Evolutionary conservation across 2,888 invertebrate genomes (phyloP).

Genomic region (Rhopalosiphum nymphaeae): DNA sequence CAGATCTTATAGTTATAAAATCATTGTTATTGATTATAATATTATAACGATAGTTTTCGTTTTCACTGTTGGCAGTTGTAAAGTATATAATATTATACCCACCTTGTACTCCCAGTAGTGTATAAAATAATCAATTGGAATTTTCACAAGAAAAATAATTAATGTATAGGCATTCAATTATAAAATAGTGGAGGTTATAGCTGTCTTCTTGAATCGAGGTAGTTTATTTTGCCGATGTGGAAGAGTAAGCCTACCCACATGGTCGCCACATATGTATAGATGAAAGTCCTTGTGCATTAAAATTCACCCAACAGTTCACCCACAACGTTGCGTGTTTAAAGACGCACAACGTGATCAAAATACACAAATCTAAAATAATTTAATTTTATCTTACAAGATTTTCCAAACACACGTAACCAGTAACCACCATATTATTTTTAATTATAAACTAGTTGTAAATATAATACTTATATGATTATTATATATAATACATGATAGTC

Average conservation of each 20-base stretch:
- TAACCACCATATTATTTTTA: conserved; percentile 1
- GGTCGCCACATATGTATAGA: background rate
- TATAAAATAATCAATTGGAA: background rate
- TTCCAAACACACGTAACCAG: background rate
- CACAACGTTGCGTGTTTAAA: conserved; percentile 33
- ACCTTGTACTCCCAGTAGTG: background rate
- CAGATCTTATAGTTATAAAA: background rate
- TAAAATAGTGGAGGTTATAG: background rate
- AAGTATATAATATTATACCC: background rate
- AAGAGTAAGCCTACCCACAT: conserved; percentile 6
- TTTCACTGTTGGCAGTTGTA: background rate
- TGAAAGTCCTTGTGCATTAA: conserved; percentile 20
- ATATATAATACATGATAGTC: background rate
- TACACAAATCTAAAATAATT: conserved; percentile 29
- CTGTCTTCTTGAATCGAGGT: conserved; percentile 14
- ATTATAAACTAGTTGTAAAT: background rate
- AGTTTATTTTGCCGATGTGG: background rate
- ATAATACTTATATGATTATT: background rate
- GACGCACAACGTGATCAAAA: conserved; percentile 30
- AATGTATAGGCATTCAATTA: background rate
- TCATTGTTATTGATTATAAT: background rate
- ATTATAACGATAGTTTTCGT: background rate
- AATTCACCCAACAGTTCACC: conserved; percentile 20
- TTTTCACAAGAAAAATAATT: conserved; percentile 45
- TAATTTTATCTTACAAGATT: conserved; percentile 21